phyloP scores from a whole-genome alignment of 2,797 vertebrate species.

The Saxicola maurus region DNA sequence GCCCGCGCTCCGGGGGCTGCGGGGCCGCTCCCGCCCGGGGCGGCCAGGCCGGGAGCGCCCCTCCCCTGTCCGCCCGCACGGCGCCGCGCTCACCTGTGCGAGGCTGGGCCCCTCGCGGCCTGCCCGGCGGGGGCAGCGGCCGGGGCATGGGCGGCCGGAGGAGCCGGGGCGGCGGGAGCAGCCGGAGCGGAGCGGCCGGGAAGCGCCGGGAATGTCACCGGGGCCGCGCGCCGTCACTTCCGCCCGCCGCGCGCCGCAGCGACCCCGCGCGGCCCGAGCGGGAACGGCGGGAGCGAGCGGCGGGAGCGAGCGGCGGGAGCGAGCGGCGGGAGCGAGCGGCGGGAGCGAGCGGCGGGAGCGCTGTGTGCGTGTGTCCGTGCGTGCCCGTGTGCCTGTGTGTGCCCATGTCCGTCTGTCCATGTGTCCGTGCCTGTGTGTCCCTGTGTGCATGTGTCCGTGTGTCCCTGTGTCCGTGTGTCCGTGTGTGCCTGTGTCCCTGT shows the following conservation, averaged over 20 bases:
- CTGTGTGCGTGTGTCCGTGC: too few relatives aligned
- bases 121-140: not conserved
- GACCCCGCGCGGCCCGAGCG: not conserved
- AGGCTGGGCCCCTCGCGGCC: not conserved
- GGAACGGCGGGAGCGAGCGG: not conserved
- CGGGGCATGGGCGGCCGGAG: not conserved
- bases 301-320: too few relatives aligned
- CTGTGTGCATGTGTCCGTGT: too few relatives aligned
- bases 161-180: not conserved
- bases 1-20: not conserved
- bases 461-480: too few relatives aligned
- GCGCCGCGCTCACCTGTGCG: not conserved
- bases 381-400: too few relatives aligned
- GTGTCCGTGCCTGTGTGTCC: too few relatives aligned
- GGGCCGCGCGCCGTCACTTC: not conserved
- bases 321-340: too few relatives aligned
- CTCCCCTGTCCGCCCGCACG: not conserved
- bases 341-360: too few relatives aligned
- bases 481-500: accelerated
- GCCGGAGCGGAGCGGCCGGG: not conserved
- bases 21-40: too few relatives aligned
- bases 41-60: not conserved
- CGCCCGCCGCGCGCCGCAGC: not conserved
- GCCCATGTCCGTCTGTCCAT: too few relatives aligned
- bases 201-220: not conserved